Base-by-base conservation (phyloP, 2,888 invertebrate species). In the Chaetoderma sp. region DNA sequence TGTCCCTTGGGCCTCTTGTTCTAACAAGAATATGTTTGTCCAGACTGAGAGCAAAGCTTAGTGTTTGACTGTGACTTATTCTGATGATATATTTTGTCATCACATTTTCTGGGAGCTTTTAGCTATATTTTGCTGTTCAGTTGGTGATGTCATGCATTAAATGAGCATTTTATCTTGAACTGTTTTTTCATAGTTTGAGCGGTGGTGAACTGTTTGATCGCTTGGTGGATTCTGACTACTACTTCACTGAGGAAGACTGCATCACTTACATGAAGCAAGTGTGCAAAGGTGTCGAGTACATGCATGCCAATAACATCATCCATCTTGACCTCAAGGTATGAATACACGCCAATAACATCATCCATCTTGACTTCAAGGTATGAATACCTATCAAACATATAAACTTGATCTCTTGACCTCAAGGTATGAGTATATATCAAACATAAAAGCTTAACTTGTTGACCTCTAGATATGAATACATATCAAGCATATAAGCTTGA, bases 291-390 rank as follows among this genome's bases (percentile, higher is more conserved):
- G 84, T 87, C 4, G 77, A 83, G 58, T 85, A 88, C 74, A 87
- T 88, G 86, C 88, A 88, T 75, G 78, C 81, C 57, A 80, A 85
- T 65, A 82, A 85, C 75, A 86, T 87, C 68, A 83, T 88, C 5
- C 88, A 88, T 70, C 81, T 88, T 16, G 88, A 88, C 71, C 76
- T 88, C 60, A 87, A 87, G 83, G 86, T 86, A 64, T 68, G 65
- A 23, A 87, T 88, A 86, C 88, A 88, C 75, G 78, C 81, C 57
- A 80, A 85, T 65, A 82, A 85, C 75, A 86, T 87, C 68, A 83
- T 88, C 5, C 88, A 88, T 70, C 81, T 88, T 16, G 88, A 88
- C 71, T 76, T 88, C 60, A 87, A 87, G 83, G 86, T 86, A 64
- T 68, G 65, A 23, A 87, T 88, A 86, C 88, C 87, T 75, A 78